These are phyloP conservation scores for Fregata magnificens DNA, from an alignment of 2,113 vertebrate species.

Conservation along the genomic window DNA sequence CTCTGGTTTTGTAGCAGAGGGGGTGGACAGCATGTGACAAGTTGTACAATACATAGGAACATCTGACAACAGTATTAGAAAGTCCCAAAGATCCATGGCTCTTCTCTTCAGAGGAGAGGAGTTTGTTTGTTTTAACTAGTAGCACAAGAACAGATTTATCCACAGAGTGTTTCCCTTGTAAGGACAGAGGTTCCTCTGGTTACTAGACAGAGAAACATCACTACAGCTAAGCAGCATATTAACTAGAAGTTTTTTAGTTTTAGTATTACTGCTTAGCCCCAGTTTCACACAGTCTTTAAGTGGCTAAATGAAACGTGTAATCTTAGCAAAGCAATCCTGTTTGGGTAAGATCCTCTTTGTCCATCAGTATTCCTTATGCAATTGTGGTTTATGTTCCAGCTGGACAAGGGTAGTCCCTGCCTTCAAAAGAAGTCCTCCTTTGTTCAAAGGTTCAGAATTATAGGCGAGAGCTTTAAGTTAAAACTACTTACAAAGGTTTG, in stretches of 20 bases:
- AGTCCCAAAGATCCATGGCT: background rate
- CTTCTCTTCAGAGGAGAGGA: background rate
- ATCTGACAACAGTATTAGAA: background rate
- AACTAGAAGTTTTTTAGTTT: background rate
- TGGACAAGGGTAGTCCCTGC: background rate
- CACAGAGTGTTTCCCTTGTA: background rate
- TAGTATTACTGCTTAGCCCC: background rate
- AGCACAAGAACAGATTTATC: background rate
- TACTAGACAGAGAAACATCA: background rate
- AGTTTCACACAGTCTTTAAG: background rate
- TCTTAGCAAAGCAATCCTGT: background rate
- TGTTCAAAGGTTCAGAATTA: background rate
- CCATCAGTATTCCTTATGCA: background rate
- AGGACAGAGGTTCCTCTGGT: background rate
- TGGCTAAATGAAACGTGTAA: background rate
- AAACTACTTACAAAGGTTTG: background rate
- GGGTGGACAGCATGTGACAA: background rate
- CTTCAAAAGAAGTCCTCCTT: background rate
- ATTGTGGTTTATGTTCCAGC: background rate
- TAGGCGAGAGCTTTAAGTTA: background rate
- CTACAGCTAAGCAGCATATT: background rate
- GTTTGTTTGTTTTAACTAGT: background rate
- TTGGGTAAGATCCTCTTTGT: background rate
- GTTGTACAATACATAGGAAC: background rate
- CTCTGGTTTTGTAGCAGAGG: background rate